Base-by-base conservation (phyloP, 2,797 vertebrate species). In the Aphelocoma californica region DNA sequence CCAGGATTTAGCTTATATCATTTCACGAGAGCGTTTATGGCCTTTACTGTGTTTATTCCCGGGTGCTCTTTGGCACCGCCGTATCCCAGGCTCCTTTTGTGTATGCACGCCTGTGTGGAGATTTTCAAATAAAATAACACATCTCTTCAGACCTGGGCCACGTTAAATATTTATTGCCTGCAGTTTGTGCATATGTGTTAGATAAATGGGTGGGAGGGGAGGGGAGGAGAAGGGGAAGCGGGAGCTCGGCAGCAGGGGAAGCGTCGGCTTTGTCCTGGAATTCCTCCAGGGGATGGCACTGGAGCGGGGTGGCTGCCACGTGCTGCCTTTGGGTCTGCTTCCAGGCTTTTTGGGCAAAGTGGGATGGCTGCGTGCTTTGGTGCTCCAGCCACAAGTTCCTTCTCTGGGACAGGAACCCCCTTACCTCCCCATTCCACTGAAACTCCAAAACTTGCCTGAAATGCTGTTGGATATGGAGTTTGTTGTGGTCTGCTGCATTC, bases 91-190 rank as follows among this genome's bases (percentile, higher is more conserved):
- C 91, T 42, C 3, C 69, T 87, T 78, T 81, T 51, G 42, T 86
- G 94, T 32, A 29, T 54, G 34, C 58, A 48, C 13, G 48, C 8
- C 18, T 40, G 80, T 40, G 79, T 81, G 86, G 38, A 93, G 97
- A 95, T 97, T 97, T 96, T 95, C 97, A 95, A 96, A 97, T 97
- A 96, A 97, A 98, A 90, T 89, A 93, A 94, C 80, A 66, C 91
- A 94, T 96, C 97, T 96, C 71, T 92, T 89, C 96, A 86, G 95
- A 94, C 90, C 93, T 62, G 9, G 40, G n/a, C 92, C 83, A 34
- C 97, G 34, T 97, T 98, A 98, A 98, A 97, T 98, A 98, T 98
- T 98, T 97, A 98, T 97, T 50, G 47, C 94, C 81, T 85, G 92
- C 97, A 69, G 85, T 97, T 96, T 97, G 97, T 91, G 91, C 81